Evolutionary conservation across 37 sponge, comb jelly and placozoan genomes (phyloP).

Genomic region (Halichondria panicea): DNA sequence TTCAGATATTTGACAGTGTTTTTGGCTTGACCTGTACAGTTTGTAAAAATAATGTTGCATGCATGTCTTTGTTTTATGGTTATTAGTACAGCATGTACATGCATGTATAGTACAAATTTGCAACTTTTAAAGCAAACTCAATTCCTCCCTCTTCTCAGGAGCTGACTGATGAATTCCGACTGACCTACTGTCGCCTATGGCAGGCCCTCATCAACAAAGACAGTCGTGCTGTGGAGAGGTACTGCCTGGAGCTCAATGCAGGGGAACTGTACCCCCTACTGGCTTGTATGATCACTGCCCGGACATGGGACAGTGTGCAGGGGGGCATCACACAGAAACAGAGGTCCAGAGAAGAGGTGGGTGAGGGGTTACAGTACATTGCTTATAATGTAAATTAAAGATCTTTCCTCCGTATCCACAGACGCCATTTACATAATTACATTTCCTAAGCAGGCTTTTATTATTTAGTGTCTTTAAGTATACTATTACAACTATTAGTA

Average conservation of each 20-base stretch:
- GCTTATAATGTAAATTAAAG: too few relatives aligned
- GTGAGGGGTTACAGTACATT: neutral
- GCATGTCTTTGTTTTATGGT: neutral
- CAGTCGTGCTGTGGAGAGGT: conserved; percentile 48
- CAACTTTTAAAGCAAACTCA: too few relatives aligned
- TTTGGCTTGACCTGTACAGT: neutral
- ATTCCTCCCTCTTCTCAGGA: conserved; percentile 4
- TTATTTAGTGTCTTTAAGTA: too few relatives aligned
- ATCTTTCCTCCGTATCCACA: too few relatives aligned
- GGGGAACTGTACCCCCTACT: conserved; percentile 83
- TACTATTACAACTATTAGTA: too few relatives aligned
- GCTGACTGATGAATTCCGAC: conserved; percentile 77
- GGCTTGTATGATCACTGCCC: conserved; percentile 86
- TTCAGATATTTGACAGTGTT: too few relatives aligned
- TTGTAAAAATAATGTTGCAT: neutral
- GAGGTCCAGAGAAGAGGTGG: conserved; percentile 52
- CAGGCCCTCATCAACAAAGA: conserved; percentile 77
- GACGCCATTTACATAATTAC: too few relatives aligned
- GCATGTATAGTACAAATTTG: too few relatives aligned
- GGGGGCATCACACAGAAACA: conserved; percentile 37
- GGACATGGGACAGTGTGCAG: conserved; percentile 84
- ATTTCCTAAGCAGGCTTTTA: too few relatives aligned
- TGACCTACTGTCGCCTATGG: conserved; percentile 94
- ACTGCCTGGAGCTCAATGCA: conserved; percentile 72
- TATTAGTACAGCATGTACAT: neutral